These are phyloP conservation scores for Megaustenia siamemsis DNA, from an alignment of 2,888 invertebrate genomes.

Conservation along the genomic window DNA sequence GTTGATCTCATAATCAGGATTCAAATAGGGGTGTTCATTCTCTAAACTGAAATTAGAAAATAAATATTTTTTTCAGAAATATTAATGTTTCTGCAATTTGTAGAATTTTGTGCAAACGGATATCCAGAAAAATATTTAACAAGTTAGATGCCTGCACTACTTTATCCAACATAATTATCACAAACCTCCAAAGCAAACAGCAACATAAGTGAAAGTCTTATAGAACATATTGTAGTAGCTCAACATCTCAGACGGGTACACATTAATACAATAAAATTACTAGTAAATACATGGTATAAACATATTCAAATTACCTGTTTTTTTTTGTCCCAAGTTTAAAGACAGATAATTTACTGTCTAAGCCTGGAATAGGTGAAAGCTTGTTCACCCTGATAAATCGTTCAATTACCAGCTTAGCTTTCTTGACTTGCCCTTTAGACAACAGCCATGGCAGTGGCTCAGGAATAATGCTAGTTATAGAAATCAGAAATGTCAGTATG, in stretches of 20 bases:
- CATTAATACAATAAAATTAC: no score
- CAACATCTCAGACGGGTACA: no score
- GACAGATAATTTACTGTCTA: slow-evolving; percentile 29
- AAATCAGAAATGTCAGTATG: not conserved
- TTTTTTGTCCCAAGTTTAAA: slow-evolving; percentile 2
- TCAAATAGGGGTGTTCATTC: not conserved
- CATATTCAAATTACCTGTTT: slow-evolving; percentile 7
- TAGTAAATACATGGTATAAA: no score
- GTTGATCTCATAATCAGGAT: not conserved
- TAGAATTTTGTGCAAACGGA: no score
- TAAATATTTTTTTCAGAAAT: not conserved
- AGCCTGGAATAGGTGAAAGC: slow-evolving; percentile 42
- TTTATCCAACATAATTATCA: not conserved
- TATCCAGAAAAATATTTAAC: not conserved
- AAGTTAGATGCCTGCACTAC: not conserved
- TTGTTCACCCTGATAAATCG: slow-evolving; percentile 64
- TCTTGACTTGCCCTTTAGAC: slow-evolving; percentile 60
- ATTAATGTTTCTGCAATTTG: no score
- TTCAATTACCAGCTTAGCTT: slow-evolving; percentile 59
- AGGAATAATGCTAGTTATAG: slow-evolving; percentile 65
- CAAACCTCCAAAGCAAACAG: not conserved
- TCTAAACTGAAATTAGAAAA: slow-evolving; percentile 1
- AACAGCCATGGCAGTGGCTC: slow-evolving; percentile 72
- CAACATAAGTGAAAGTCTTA: not conserved
- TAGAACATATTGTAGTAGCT: no score